These are phyloP conservation scores for Patagioenas fasciata DNA, from an alignment of 2,113 vertebrate genomes.

Conservation along the genomic window DNA sequence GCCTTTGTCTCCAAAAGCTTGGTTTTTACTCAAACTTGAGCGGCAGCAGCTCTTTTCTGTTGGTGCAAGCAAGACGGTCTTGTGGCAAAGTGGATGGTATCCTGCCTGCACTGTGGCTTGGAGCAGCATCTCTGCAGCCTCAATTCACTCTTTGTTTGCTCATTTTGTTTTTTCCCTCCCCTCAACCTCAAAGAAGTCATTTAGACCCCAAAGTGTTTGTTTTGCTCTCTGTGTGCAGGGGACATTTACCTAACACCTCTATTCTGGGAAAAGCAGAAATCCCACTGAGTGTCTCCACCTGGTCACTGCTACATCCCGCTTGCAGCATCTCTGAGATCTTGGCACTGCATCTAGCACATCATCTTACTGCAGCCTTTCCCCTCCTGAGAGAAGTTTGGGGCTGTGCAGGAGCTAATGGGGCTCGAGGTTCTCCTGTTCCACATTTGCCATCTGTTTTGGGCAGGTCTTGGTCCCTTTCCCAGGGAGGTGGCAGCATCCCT, in stretches of 20 bases:
- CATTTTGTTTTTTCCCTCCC: background rate
- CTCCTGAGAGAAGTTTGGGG: background rate
- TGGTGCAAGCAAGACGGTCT: rapidly evolving
- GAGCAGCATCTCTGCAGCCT: background rate
- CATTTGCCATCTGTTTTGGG: background rate
- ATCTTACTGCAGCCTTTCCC: background rate
- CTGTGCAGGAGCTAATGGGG: background rate
- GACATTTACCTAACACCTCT: rapidly evolving
- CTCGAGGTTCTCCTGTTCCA: background rate
- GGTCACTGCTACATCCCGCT: background rate
- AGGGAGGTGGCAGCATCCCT: background rate
- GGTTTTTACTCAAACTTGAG: background rate
- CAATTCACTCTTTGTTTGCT: background rate
- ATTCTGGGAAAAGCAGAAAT: background rate
- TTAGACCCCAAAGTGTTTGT: background rate
- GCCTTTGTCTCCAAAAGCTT: background rate
- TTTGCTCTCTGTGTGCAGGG: background rate
- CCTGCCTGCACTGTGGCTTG: background rate
- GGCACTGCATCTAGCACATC: rapidly evolving
- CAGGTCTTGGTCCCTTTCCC: slow-evolving; percentile 25
- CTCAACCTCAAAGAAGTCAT: background rate
- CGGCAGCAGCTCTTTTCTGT: background rate
- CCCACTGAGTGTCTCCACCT: background rate
- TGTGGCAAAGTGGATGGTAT: rapidly evolving
- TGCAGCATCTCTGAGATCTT: background rate